Conservation (phyloP, 2,888 invertebrate species). For the Macrophya annulata region DNA sequence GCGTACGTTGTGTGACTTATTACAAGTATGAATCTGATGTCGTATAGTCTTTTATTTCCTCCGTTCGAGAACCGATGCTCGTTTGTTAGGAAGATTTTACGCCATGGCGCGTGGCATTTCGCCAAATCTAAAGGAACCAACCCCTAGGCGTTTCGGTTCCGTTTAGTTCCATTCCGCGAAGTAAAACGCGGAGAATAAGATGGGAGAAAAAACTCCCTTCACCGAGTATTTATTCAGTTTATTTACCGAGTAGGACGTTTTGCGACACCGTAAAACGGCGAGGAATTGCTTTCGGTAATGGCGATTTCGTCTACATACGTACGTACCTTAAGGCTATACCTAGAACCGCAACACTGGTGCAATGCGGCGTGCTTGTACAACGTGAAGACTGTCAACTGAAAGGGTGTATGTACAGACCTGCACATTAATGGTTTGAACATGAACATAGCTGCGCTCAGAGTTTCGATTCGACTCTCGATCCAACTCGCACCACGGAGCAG, state of each 20-base stretch:
- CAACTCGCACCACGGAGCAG: no score
- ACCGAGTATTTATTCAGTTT: constrained; percentile 2
- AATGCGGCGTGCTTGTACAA: neutral
- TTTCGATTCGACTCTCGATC: no score
- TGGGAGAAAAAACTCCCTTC: neutral
- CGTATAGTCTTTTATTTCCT: neutral
- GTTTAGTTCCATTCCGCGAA: neutral
- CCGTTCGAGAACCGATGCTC: neutral
- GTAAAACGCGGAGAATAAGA: neutral
- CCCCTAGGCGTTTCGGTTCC: constrained; percentile 9
- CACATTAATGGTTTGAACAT: no score
- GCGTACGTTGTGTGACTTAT: neutral
- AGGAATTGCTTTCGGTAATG: constrained; percentile 16
- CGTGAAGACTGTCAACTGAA: neutral
- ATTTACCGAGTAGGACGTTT: constrained; percentile 6
- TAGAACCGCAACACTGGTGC: neutral
- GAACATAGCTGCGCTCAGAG: no score
- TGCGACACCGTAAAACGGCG: constrained; percentile 18
- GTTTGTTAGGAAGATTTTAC: constrained; percentile 21
- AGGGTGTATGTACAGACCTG: no score
- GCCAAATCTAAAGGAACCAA: neutral
- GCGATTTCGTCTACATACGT: neutral
- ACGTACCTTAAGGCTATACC: neutral
- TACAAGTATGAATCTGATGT: neutral
- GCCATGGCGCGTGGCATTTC: neutral